Percentiles rank a stretch among this genome's conserved stretches.
Evolutionary conservation across 2,797 vertebrate genomes (phyloP).

Genomic region (Oreochromis grahami): DNA sequence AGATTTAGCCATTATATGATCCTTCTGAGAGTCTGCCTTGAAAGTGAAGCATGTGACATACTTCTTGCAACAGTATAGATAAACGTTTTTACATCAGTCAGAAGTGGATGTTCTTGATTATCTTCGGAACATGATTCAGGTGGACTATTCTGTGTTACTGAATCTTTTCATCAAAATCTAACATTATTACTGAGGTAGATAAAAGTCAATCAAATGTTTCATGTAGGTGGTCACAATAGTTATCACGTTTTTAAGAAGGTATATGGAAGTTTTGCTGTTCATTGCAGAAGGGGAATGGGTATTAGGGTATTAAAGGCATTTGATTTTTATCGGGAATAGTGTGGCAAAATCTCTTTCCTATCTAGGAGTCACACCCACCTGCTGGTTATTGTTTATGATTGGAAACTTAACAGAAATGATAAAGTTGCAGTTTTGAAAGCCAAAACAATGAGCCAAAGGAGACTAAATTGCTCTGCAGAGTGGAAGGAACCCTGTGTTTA

Average conservation of each 20-base stretch:
- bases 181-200: neutral
- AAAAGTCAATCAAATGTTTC: neutral
- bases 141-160: neutral
- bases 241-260: neutral
- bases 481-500: neutral
- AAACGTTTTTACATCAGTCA: neutral
- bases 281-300: neutral
- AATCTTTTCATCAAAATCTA: neutral
- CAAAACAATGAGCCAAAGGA: neutral
- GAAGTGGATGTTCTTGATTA: neutral
- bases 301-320: neutral
- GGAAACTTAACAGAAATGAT: neutral
- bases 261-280: fast-evolving
- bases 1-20: neutral
- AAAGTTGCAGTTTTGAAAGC: neutral
- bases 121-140: neutral
- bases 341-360: neutral
- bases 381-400: neutral
- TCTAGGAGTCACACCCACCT: neutral
- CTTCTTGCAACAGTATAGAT: neutral
- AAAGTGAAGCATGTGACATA: neutral
- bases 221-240: neutral
- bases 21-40: neutral
- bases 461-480: neutral
- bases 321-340: neutral